A percentile compares a stretch with the other conserved stretches of the same genome.
Evolutionary conservation across 2,797 vertebrate genomes (phyloP).

Genomic region (Poeciliopsis presidionis): DNA sequence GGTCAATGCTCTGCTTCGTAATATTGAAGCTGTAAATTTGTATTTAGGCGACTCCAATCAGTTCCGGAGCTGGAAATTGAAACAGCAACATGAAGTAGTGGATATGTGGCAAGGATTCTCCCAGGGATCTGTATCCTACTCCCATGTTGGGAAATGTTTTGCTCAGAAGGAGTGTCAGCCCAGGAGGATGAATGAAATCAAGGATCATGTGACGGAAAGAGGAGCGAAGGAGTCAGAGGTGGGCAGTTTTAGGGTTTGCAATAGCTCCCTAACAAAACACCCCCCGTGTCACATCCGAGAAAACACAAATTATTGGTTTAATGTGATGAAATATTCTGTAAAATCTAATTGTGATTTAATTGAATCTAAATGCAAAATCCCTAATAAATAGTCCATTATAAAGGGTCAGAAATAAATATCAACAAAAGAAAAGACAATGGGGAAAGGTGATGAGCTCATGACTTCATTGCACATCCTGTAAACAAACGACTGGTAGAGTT

Average conservation of each 20-base stretch:
- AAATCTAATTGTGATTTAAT: not conserved
- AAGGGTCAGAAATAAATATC: not conserved
- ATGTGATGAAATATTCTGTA: not conserved
- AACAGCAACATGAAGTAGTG: not conserved
- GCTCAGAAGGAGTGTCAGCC: slow-evolving; percentile 13
- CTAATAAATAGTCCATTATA: not conserved
- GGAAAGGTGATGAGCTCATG: not conserved
- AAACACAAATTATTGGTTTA: not conserved
- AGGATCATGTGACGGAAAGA: slow-evolving; percentile 37
- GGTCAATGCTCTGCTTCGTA: slow-evolving; percentile 1
- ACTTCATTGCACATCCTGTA: not conserved
- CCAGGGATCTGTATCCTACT: slow-evolving; percentile 30
- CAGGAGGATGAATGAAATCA: slow-evolving; percentile 29
- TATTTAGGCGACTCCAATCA: slow-evolving; percentile 42
- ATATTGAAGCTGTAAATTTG: not conserved
- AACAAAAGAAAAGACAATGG: not conserved
- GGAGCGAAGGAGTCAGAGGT: not conserved
- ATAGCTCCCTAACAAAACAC: not conserved
- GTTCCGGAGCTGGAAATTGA: slow-evolving; percentile 20
- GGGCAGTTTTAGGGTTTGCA: not conserved
- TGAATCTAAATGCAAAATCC: not conserved
- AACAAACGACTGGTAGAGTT: not conserved
- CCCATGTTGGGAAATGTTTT: slow-evolving; percentile 17
- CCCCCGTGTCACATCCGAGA: too few relatives aligned
- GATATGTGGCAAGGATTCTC: slow-evolving; percentile 22